These are phyloP conservation scores for Halcyon chelicuti DNA, from an alignment of 2,797 vertebrate genomes.

Conservation along the genomic window DNA sequence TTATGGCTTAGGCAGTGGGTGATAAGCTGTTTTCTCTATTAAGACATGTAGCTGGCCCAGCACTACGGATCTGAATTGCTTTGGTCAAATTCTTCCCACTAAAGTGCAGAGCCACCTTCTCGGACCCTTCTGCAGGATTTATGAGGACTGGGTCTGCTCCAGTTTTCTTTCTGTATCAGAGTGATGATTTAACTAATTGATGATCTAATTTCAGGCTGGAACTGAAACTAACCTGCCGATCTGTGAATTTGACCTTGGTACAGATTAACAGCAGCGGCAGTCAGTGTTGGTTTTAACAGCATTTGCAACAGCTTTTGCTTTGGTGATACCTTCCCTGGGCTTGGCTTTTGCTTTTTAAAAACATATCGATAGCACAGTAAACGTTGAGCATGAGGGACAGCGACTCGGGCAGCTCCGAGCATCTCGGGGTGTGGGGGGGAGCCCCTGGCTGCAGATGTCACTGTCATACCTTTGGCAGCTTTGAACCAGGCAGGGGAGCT, in stretches of 20 bases:
- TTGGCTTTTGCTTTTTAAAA: background rate
- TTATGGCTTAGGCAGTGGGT: background rate
- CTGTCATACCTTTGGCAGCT: slow-evolving; percentile 22
- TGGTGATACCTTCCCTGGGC: background rate
- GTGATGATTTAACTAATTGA: slow-evolving; percentile 57
- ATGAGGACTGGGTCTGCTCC: background rate
- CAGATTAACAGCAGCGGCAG: background rate
- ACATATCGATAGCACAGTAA: background rate
- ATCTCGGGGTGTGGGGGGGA: background rate
- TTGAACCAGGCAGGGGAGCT: background rate
- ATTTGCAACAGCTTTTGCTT: background rate
- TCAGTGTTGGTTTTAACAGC: background rate
- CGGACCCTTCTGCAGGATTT: background rate
- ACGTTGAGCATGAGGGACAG: background rate
- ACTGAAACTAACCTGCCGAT: slow-evolving; percentile 5
- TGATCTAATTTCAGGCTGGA: slow-evolving; percentile 43
- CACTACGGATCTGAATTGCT: background rate
- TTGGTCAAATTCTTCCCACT: background rate
- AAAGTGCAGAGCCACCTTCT: background rate
- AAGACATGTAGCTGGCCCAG: background rate
- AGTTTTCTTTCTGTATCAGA: slow-evolving; percentile 20
- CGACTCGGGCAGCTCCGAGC: background rate
- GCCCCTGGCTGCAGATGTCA: slow-evolving; percentile 7
- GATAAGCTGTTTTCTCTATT: background rate
- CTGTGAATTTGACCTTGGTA: slow-evolving; percentile 22